Base-by-base conservation (phyloP, 2,797 vertebrate genomes). In the Apodemus agrarius region DNA sequence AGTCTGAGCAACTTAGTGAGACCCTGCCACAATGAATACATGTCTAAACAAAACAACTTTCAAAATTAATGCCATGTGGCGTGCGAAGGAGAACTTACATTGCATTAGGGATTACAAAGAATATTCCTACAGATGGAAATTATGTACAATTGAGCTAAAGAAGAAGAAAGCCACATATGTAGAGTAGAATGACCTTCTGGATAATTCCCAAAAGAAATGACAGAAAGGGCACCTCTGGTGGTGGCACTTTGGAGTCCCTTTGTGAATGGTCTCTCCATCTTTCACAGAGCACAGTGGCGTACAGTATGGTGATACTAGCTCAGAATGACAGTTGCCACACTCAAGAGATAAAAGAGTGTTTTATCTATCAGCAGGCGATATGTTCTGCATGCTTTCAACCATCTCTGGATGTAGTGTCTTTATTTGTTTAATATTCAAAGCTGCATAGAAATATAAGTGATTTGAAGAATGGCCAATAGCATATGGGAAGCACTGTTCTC, bases 141-240 rank as follows among this genome's bases (percentile, higher is more conserved):
- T 6, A 49, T 1, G 1, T 67, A 11, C 40, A 31, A 95, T 7
- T 52, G 29, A 8, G 31, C 3, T 22, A 22, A 91, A 78, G 4
- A 57, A 16, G 12, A 79, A 1, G 29, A 78, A 34, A 79, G 11
- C 0, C 17, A 80, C 43, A 82, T 65, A 57, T 87, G 8, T 78
- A 9, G 1, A 43, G 29, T 43, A 13, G 22, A 61, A 54, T 59
- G 29, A 34, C 34, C 21, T 83, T 22, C 2, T 72, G 9, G 19
- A 16, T 0, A 21, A 10, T 22, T 86, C 14, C 63, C 19, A 75
- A 95, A 40, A 82, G 2, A 65, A 1, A 22, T 1, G 26, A 19
- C 5, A 63, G 10, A 69, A 84, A 9, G 9, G 0, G 0, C 4
- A 4, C 0, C 4, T 6, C 9, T n/a, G 3, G 19, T 37, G 5